These are phyloP conservation scores for Caenorhabditis japonica DNA, from an alignment of 2,888 invertebrate genomes.

Conservation along the genomic window DNA sequence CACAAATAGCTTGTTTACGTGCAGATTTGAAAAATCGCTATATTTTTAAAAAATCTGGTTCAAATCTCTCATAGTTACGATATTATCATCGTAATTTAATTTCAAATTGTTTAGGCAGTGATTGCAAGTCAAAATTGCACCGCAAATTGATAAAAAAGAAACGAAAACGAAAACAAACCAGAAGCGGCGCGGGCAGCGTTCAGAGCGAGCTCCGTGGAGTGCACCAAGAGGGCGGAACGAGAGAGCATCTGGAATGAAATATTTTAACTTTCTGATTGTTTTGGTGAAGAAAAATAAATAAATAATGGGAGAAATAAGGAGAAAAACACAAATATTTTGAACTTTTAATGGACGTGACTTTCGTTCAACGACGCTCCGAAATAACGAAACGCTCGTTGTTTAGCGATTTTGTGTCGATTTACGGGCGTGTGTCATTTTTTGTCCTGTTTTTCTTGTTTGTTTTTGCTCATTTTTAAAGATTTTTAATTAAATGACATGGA, in stretches of 20 bases:
- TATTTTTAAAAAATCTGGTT: conserved; percentile 4
- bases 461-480: background rate
- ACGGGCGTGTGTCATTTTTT: conserved; percentile 6
- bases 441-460: background rate
- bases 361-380: conserved; percentile 38
- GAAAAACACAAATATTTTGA: conserved; percentile 2
- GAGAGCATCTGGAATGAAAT: conserved; percentile 61
- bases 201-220: conserved; percentile 54
- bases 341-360: conserved; percentile 50
- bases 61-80: too few relatives aligned
- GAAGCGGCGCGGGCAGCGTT: conserved; percentile 61
- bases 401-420: conserved; percentile 18
- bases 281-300: conserved; percentile 1
- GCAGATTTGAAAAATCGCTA: conserved; percentile 10
- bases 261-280: background rate
- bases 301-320: background rate
- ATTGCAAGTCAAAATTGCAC: too few relatives aligned
- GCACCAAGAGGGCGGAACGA: conserved; percentile 58
- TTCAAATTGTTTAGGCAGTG: too few relatives aligned
- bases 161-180: conserved; percentile 26
- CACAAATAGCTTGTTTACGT: conserved; percentile 21
- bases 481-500: too few relatives aligned
- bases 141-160: too few relatives aligned
- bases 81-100: too few relatives aligned
- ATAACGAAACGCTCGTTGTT: conserved; percentile 15